Evolutionary conservation across 2,113 vertebrate genomes (phyloP).

Genomic region (Triplophysa siluroides): DNA sequence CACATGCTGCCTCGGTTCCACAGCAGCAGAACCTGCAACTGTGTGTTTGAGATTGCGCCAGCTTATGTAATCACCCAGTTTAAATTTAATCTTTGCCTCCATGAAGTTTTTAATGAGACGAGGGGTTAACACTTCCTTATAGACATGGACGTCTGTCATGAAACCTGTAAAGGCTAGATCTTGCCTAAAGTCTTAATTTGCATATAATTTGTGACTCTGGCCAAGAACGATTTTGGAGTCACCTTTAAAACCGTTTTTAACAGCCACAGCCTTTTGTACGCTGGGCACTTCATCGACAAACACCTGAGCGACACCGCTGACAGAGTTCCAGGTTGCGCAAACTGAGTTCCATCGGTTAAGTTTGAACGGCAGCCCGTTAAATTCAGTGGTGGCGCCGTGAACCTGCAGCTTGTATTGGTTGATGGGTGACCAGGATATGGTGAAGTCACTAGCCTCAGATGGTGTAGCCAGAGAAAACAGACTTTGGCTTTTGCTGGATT

Average conservation of each 20-base stretch:
- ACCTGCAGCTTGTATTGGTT: not conserved
- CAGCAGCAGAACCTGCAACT: not conserved
- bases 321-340: slow-evolving; percentile 16
- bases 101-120: slow-evolving; percentile 24
- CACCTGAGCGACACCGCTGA: slow-evolving; percentile 4
- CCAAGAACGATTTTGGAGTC: not conserved
- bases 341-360: slow-evolving; percentile 12
- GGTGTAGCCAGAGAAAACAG: slow-evolving; percentile 7
- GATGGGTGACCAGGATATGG: not conserved
- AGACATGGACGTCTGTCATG: slow-evolving; percentile 20
- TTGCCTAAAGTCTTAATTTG: not conserved
- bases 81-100: slow-evolving; percentile 1
- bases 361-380: not conserved
- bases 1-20: not conserved
- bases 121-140: not conserved
- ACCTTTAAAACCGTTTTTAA: not conserved
- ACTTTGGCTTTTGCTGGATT: accelerated
- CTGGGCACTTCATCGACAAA: slow-evolving; percentile 18
- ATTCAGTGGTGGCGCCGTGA: not conserved
- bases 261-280: not conserved
- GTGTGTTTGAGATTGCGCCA: slow-evolving; percentile 14
- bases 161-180: slow-evolving; percentile 1
- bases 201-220: not conserved
- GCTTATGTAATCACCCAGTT: slow-evolving; percentile 17
- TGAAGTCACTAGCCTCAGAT: not conserved